These are phyloP conservation scores for Nemoura dubitans DNA, from an alignment of 2,888 invertebrate genomes.

Conservation along the genomic window DNA sequence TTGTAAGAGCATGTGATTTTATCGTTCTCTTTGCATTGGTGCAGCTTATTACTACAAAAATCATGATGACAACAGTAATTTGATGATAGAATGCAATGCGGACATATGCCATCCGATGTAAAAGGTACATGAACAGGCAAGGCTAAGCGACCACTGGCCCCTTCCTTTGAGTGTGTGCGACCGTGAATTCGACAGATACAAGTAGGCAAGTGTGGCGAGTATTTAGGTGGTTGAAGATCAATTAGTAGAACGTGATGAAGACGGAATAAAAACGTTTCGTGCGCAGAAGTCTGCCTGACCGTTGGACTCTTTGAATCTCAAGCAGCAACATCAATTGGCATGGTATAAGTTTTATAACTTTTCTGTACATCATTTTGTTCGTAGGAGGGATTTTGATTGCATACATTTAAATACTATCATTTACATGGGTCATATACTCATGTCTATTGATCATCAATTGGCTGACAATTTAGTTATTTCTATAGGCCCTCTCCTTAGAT, in stretches of 20 bases:
- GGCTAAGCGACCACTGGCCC: neutral
- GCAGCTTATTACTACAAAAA: neutral
- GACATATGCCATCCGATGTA: neutral
- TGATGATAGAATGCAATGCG: too few species aligned
- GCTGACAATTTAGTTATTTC: neutral
- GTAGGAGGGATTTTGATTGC: neutral
- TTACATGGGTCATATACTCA: neutral
- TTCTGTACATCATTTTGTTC: conserved; percentile 3
- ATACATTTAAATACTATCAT: neutral
- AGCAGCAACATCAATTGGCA: neutral
- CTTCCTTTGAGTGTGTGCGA: neutral
- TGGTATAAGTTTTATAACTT: neutral
- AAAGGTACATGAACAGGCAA: neutral
- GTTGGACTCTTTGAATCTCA: neutral
- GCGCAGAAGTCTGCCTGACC: neutral
- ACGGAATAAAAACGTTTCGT: neutral
- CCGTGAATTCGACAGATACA: neutral
- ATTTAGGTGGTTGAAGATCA: neutral
- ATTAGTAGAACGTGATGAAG: neutral
- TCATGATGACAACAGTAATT: neutral
- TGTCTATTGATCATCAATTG: neutral
- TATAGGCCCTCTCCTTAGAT: neutral
- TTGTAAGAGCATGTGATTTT: neutral
- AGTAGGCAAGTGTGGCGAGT: conserved; percentile 12
- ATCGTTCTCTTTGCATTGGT: neutral